Base-by-base conservation (phyloP, 2,113 vertebrate genomes). In the Heterocephalus glaber region DNA sequence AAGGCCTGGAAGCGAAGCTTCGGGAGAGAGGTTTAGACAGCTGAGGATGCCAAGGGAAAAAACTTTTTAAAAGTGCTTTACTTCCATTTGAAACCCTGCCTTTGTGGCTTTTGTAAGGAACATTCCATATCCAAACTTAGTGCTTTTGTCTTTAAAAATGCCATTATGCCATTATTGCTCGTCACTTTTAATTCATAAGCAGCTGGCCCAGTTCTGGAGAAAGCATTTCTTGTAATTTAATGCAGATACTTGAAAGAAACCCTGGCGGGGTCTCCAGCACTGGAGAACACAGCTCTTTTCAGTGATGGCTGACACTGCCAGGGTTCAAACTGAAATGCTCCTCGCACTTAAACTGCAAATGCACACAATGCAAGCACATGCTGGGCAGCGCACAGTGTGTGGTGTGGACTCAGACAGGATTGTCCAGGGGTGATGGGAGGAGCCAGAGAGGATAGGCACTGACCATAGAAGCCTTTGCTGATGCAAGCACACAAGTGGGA, bases 171-270 rank as follows among this genome's bases (percentile, higher is more conserved):
- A 68, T 91, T 82, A 9, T 8, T 17, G 38, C 54, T 72, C 44
- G 54, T 65, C 41, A 38, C 26, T 68, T 88, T 38, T 86, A 63
- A 54, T 72, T 86, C 26, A n/a, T 44, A 87, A 81, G 77, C 91
- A 84, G 41, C 41, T 84, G 13, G 26, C 41, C 44, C 44, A 61
- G 30, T 83, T 92, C 61, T n/a, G 2, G 47, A 82, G 33, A 79
- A 95, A 63, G n/a, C 20, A 13, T 61, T 92, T 77, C 30, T 61
- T 35, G 17, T 94, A 66, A 70, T 56, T 91, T 85, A 94, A 94
- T 47, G 86, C 89, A 81, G n/a, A 84, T 68, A 44, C 28, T 80
- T 85, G n/a, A 90, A 87, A 85, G 81, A 63, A 87, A 30, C 38
- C 90, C 63, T 35, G 30, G 41, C 13, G 68, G n/a, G 20, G 16